Evolutionary conservation across 1,140 invertebrate species (phyloP).

Genomic region (Temnothorax curvispinosus): DNA sequence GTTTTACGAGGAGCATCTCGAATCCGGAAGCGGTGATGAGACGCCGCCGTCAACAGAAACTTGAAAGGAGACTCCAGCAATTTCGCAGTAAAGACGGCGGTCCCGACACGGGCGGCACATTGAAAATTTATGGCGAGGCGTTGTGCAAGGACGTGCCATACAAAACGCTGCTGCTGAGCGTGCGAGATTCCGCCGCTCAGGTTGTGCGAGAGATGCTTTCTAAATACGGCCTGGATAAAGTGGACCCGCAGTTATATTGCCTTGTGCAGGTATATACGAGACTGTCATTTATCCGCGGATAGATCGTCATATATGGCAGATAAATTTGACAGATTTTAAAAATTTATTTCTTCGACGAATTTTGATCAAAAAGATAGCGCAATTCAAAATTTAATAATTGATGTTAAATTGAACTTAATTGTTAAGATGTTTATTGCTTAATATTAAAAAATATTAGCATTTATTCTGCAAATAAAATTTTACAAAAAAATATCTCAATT

Average conservation of each 20-base stretch:
- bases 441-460: background rate
- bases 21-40: slow-evolving; percentile 99
- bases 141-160: slow-evolving; percentile 99
- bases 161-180: slow-evolving; percentile 97
- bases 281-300: background rate
- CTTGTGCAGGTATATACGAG: slow-evolving; percentile 93
- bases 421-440: background rate
- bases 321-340: background rate
- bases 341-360: background rate
- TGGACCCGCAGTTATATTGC: slow-evolving; percentile 96
- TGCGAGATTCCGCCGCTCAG: slow-evolving; percentile 95
- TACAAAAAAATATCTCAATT: background rate
- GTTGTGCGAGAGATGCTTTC: slow-evolving; percentile 98
- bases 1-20: slow-evolving; percentile 99
- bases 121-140: slow-evolving; percentile 99
- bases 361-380: background rate
- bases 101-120: slow-evolving; percentile 96
- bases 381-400: background rate
- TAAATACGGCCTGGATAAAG: slow-evolving; percentile 97
- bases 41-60: slow-evolving; percentile 97
- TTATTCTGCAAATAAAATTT: background rate
- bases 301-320: background rate
- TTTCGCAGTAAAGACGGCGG: slow-evolving; percentile 97
- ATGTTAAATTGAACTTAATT: background rate
- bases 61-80: slow-evolving; percentile 98